Base-by-base conservation (phyloP, 2,888 invertebrate genomes). In the Synergus umbraculus region DNA sequence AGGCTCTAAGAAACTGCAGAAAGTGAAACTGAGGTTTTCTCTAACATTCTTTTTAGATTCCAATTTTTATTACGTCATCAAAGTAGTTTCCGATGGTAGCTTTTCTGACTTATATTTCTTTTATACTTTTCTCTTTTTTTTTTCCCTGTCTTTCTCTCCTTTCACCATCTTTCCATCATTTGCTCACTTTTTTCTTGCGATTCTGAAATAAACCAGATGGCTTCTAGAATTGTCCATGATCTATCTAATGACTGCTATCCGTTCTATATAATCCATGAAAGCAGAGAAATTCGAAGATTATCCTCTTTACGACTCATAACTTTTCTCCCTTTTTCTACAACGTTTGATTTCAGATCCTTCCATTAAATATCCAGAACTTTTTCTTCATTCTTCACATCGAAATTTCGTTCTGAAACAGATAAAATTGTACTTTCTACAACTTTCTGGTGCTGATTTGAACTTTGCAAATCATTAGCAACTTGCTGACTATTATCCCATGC, bases 401-500 rank as follows among this genome's bases (percentile, higher is more conserved):
- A 49, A 49, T 49, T n/a, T 8, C n/a, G 8, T 49, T 49, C 49
- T 49, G n/a, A 49, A 49, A 49, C 2, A 49, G 49, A 15, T 15
- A n/a, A 49, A 49, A 15, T n/a, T 49, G n/a, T n/a, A 60, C 60
- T 60, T 43, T 12, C 41, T 8, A 10, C 15, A 78, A 63, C 44
- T 60, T 66, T 46, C 76, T n/a, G 5, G 46, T 29, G 7, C 4
- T 66, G 44, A 65, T 76, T 78, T 76, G 78, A 78, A 73, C 54
- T 73, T 73, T 58, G 37, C 18, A 73, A 54, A 54, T 54, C 54
- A 58, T 73, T 73, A 58, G 54, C 18, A 49, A 73, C n/a, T 73
- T n/a, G 29, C 46, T 63, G 66, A 65, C 65, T 64, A 77, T 82
- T 80, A 81, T 82, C 54, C 76, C 46, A 58, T 49, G 78, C 54